Evolutionary conservation across 1,140 invertebrate species (phyloP).

Genomic region (Nephotettix cincticeps): DNA sequence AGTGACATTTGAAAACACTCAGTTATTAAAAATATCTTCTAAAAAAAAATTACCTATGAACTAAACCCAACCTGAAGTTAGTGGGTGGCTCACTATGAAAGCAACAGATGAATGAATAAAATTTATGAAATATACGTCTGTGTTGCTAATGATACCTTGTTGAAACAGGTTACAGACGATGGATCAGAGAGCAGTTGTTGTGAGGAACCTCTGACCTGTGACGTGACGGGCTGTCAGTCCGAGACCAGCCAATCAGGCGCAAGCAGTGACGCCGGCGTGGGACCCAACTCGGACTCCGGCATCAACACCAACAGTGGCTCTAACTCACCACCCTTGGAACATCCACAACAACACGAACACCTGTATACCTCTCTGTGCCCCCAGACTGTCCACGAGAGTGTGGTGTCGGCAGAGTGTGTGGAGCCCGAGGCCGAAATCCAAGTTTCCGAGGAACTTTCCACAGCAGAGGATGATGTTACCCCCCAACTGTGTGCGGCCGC

Average conservation of each 20-base stretch:
- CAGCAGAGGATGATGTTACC: conserved; percentile 8
- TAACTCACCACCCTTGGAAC: conserved; percentile 26
- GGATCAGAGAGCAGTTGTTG: conserved; percentile 40
- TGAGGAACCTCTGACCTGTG: conserved; percentile 33
- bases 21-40: too few relatives aligned
- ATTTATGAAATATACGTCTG: too few relatives aligned
- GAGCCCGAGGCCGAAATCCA: neutral
- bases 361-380: conserved; percentile 15
- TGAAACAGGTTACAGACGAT: conserved; percentile 39
- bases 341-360: neutral
- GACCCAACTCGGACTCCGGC: conserved; percentile 40
- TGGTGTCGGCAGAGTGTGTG: neutral
- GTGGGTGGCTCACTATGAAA: too few relatives aligned
- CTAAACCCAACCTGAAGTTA: too few relatives aligned
- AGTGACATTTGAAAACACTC: too few relatives aligned
- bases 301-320: conserved; percentile 39
- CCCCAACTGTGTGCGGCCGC: neutral
- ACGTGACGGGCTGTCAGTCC: conserved; percentile 26
- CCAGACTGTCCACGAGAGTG: neutral
- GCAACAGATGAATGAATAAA: too few relatives aligned
- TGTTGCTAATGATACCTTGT: too few relatives aligned
- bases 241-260: conserved; percentile 39
- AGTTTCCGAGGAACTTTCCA: conserved; percentile 4
- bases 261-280: conserved; percentile 36
- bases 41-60: too few relatives aligned